Evolutionary conservation across 1,140 invertebrate species (phyloP), one percentile per base, ranked within the genome.

Genomic region (Drosophila murphyi): DNA sequence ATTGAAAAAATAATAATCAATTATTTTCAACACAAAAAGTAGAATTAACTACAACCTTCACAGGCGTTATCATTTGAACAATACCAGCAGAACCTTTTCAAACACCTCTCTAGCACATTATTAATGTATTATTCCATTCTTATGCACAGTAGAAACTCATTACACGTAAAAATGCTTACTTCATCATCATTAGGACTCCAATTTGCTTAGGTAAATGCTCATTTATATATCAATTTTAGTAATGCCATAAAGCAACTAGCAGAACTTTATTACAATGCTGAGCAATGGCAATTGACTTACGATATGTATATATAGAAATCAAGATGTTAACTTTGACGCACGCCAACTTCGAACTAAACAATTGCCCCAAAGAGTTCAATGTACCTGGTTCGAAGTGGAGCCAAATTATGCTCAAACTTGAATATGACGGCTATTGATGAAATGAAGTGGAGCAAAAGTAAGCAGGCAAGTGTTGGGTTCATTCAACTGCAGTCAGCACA

Each of bases 401-500:
- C 37, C 31, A 12, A 56, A 56, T 48, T 43, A 59, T 59, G 43
- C 45, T 47, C 31, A 59, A 59, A 59, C 48, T 59, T 10, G 41
- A 72, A 45, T 52, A 56, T 32, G 35, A 45, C 6, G 39, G 39
- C 39, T 70, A 80, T 73, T 76, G 77, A 60, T 60, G 57, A 48
- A 52, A 41, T 78, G 41, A 60, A 82, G 35, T 82, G 50, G 47
- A 76, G 56, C 65, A 37, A 43, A 68, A 37, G 54, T 20, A 37
- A 31, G 32, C 28, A 31, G 48, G 31, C 57, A 60, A 48, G 12
- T 60, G 35, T 35, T 31, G 6, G 35, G 85, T 88, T 88, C 85
- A 85, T 88, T 88, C 85, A 88, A 88, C 85, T 83, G 79, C 68
- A 74, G 50, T 7, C 20, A 20, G 20, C 20, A 20, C 20, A 20